Evolutionary conservation across 2,888 invertebrate species (phyloP).

Genomic region (Eilema depressum): DNA sequence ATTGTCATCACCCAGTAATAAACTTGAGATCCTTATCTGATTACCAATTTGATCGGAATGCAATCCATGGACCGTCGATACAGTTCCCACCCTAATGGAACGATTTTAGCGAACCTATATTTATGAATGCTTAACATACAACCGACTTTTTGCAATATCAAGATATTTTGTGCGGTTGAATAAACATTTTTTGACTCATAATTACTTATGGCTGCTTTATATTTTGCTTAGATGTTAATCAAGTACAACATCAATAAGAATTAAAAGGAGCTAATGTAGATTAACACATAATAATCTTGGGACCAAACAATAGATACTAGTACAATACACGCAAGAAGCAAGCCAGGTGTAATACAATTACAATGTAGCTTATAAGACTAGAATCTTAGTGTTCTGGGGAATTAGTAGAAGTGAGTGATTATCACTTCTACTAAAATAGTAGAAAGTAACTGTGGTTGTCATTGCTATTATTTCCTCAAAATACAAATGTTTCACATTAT

Average conservation of each 20-base stretch:
- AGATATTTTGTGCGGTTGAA: constrained; percentile 34
- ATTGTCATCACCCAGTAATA: constrained; percentile 64
- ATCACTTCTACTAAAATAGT: no score
- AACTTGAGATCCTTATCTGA: constrained; percentile 78
- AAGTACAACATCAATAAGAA: not conserved
- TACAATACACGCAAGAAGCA: not conserved
- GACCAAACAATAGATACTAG: not conserved
- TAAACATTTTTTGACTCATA: constrained; percentile 31
- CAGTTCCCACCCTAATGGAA: constrained; percentile 73
- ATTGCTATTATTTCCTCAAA: no score
- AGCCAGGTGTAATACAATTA: not conserved
- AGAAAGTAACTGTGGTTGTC: no score
- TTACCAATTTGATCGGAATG: constrained; percentile 85
- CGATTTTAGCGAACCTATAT: constrained; percentile 71
- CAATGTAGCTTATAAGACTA: no score
- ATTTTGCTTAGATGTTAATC: not conserved
- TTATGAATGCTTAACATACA: constrained; percentile 60
- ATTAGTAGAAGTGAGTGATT: no score
- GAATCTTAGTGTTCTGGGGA: no score
- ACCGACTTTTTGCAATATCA: constrained; percentile 44
- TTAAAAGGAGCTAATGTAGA: not conserved
- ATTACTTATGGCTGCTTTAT: not conserved
- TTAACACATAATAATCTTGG: not conserved
- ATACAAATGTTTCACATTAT: no score
- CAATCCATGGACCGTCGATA: constrained; percentile 70